phyloP scores from a whole-genome alignment of 2,888 invertebrate genomes.

The Entomobrya multifasciata region DNA sequence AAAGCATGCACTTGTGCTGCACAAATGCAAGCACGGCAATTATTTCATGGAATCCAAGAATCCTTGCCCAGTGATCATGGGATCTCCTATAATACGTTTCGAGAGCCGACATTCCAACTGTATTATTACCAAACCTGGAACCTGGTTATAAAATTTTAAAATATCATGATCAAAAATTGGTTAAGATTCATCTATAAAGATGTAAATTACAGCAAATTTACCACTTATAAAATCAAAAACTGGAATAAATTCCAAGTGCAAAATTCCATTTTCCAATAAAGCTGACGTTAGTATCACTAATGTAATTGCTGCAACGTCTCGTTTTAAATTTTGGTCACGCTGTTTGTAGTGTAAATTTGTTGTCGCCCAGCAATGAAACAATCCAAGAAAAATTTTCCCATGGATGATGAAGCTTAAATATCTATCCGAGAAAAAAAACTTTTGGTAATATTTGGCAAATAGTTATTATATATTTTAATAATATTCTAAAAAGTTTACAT shows the following conservation, averaged over 20 bases:
- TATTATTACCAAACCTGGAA: constrained; percentile 27
- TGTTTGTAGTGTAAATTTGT: constrained; percentile 33
- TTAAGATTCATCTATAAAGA: too few species aligned
- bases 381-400: constrained; percentile 50
- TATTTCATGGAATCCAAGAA: constrained; percentile 60
- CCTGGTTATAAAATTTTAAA: neutral
- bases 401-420: constrained; percentile 55
- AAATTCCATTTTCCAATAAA: constrained; percentile 66
- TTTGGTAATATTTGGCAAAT: too few species aligned
- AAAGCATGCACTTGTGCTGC: constrained; percentile 68
- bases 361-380: constrained; percentile 58
- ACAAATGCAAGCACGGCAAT: constrained; percentile 62
- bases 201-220: too few species aligned
- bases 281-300: constrained; percentile 51
- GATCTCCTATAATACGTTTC: constrained; percentile 67
- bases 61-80: constrained; percentile 43
- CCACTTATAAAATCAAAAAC: constrained; percentile 56
- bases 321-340: constrained; percentile 34
- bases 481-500: neutral
- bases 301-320: constrained; percentile 46
- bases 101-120: constrained; percentile 7
- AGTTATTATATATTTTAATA: too few species aligned
- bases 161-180: too few species aligned
- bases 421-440: neutral
- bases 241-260: constrained; percentile 63